Evolutionary conservation across 1,140 invertebrate species (phyloP).

Genomic region (Gerris buenoi): DNA sequence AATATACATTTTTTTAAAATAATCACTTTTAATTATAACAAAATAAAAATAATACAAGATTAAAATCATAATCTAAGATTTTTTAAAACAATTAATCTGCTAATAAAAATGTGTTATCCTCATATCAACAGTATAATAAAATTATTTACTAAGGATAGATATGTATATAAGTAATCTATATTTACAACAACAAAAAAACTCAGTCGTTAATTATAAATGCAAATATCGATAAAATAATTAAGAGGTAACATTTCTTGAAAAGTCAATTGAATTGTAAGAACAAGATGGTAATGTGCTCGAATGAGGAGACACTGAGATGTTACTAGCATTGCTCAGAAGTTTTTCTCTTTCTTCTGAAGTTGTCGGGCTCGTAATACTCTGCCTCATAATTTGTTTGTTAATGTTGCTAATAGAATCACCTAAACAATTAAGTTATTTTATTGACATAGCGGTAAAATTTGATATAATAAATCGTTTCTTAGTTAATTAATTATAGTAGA

Average conservation of each 20-base stretch:
- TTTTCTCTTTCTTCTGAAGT: neutral
- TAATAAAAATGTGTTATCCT: too few species aligned
- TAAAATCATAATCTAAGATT: too few species aligned
- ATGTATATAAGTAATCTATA: too few species aligned
- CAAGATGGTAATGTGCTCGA: neutral
- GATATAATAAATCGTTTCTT: neutral
- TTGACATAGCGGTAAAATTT: too few species aligned
- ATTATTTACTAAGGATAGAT: too few species aligned
- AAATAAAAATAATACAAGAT: too few species aligned
- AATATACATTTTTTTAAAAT: too few species aligned
- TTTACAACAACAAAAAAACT: too few species aligned
- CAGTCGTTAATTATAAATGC: too few species aligned
- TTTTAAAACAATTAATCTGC: too few species aligned
- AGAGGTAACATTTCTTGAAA: neutral
- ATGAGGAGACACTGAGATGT: neutral
- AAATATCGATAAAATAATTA: neutral
- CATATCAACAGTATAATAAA: too few species aligned
- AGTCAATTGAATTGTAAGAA: neutral
- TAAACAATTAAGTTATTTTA: neutral
- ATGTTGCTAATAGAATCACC: slow-evolving; percentile 13
- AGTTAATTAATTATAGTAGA: neutral
- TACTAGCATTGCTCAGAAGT: neutral
- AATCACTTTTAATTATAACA: too few species aligned
- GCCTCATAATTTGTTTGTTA: slow-evolving; percentile 10
- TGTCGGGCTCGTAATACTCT: neutral